These are phyloP conservation scores for Drosophila micromelanica DNA, from an alignment of 1,140 invertebrate species.

Conservation along the genomic window DNA sequence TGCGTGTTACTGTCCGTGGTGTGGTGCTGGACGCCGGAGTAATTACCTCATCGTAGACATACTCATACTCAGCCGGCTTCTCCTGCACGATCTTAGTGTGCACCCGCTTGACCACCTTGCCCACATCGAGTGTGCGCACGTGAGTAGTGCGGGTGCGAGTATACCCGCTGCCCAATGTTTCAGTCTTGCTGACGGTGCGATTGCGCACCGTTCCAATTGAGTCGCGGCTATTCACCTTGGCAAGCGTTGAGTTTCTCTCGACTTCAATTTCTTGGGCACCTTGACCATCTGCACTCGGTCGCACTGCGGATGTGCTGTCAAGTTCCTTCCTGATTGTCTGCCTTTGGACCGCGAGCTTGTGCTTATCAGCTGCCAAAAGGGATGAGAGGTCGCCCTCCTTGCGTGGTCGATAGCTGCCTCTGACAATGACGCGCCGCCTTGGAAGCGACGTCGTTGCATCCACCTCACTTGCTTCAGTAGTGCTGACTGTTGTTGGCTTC, in stretches of 20 bases:
- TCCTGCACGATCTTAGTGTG: constrained; percentile 69
- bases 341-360: constrained; percentile 25
- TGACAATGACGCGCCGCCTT: constrained; percentile 44
- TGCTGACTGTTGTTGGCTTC: constrained; percentile 5
- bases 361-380: constrained; percentile 59
- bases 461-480: background rate
- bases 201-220: constrained; percentile 37
- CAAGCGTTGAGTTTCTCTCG: background rate
- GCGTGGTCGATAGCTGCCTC: constrained; percentile 61
- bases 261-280: background rate
- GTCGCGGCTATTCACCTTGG: constrained; percentile 7
- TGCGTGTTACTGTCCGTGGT: constrained; percentile 50
- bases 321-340: background rate
- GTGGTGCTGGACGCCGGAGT: constrained; percentile 54
- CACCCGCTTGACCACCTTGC: constrained; percentile 66
- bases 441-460: constrained; percentile 29
- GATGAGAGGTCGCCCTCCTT: constrained; percentile 70
- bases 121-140: constrained; percentile 51
- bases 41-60: constrained; percentile 59
- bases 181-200: constrained; percentile 56
- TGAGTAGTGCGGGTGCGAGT: constrained; percentile 69
- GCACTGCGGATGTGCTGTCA: background rate
- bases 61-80: constrained; percentile 70
- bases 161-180: constrained; percentile 59
- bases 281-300: background rate